Base-by-base conservation (phyloP, 2,888 invertebrate species). In the Metacarcinus magister region DNA sequence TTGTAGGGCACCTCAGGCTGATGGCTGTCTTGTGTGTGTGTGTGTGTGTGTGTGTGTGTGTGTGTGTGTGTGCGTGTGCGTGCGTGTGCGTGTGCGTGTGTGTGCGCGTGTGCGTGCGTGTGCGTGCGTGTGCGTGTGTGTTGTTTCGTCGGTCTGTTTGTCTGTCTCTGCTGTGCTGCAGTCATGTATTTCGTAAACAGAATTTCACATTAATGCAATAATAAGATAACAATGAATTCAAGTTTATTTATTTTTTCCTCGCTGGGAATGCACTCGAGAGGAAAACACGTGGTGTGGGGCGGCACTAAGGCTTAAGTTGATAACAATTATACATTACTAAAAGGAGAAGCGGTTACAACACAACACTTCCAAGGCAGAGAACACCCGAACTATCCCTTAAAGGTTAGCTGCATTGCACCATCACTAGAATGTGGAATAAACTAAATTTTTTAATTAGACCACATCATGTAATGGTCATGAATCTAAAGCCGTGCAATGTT, bases 1-100 rank as follows among this genome's bases (percentile, higher is more conserved):
- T n/a, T 28, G n/a, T 23, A 28, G 28, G n/a, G 4, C 28, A 75
- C 75, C 75, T 75, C 28, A 75, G 8, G n/a, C 8, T 28, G 75
- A 8, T 8, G 75, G n/a, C 28, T 5, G 75, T n/a, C n/a, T 10
- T 8, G n/a, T n/a, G 75, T n/a, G n/a, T 75, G 10, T 28, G 28
- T 75, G 89, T 32, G 89, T 67, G 67, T 2, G 67, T 67, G 67
- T 67, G 23, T 13, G 67, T 67, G 67, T 67, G 23, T 23, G 67
- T 67, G 67, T 67, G 67, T 13, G 67, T 90, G 44, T 90, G 90
- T 4, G 90, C 39, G 90, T 90, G 19, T 54, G 54, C 2, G 13
- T 16, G 54, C 19, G 54, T 54, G 54, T 67, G 67, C 39, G 44
- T 90, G 90, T 44, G 90, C 39, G 90, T 90, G 44, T 90, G 90